Evolutionary conservation across 2,113 vertebrate species (phyloP), one percentile per base, ranked within the genome.

Genomic region (Rhinopithecus roxellana): DNA sequence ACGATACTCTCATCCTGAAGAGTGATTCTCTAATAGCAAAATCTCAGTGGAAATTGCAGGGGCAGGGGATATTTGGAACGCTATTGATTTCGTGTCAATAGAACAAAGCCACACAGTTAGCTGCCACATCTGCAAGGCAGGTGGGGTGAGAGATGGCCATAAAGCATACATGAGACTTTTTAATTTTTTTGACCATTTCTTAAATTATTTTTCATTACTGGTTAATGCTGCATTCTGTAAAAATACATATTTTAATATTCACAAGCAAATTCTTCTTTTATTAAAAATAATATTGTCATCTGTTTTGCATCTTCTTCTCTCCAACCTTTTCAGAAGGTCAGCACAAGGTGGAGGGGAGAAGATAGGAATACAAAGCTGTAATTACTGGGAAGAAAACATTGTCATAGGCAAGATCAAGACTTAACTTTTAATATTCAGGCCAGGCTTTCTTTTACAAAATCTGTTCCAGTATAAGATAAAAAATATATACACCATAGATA

Each of bases 131-230:
- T 9, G 64, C 9, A n/a, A 81, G 48, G 22, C 67, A 78, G 35
- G 64, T 5, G 1, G 23, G 23, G 8, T 32, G 4, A 52, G 83
- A 30, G 2, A 16, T 30, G 72, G 23, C 13, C 3, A 0, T 35
- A 18, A 64, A 35, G 20, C 25, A 5, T 27, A 14, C 2, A 7
- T 2, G 35, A 38, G 4, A 78, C 7, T 64, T 72, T 86, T 67
- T 12, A 8, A 16, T 8, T 18, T 35, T 25, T 64, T 64, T 78
- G 18, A 70, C 12, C 9, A 89, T 40, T 79, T 52, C 0, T 22
- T 20, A 90, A 79, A 32, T 75, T 72, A 86, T 69, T 94, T 93
- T 78, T 93, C 79, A 64, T 50, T 74, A 83, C 38, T 64, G 27
- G 3, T 64, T 45, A 88, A 78, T n/a, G 30, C 0, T 78, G 0